Base-by-base conservation (phyloP, 1,140 invertebrate species). In the Hermatobates lingyangjiaoensis region DNA sequence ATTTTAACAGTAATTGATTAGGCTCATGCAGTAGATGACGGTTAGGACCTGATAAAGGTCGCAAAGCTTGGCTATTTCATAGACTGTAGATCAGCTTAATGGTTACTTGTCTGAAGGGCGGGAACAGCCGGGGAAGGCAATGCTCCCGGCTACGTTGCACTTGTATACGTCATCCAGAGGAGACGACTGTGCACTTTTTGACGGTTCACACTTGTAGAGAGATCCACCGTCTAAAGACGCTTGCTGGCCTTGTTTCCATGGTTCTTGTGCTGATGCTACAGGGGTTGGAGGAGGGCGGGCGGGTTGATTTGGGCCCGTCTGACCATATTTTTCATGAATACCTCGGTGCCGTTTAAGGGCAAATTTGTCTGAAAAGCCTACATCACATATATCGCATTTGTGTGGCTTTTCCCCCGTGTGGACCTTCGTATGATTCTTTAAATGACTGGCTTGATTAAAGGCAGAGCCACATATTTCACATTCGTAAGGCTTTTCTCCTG, bases 401-500 rank as follows among this genome's bases (percentile, higher is more conserved):
- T 62, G 59, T 15, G 66, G 66, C 49, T 65, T 66, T 52, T 66
- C 66, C 23, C 64, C 66, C 2, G 66, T 64, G 44, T 67, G 65
- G 21, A 67, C 59, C 63, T 86, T 87, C 20, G 81, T 81, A 57
- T 87, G 83, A 66, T 87, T 87, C 63, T 87, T 86, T 24, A 87
- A 67, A 67, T 87, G 83, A n/a, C 83, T 85, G 1, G 83, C 83
- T 67, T 87, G 84, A 64, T 83, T 86, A 59, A 87, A 87, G 24
- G 82, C 81, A 4, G 81, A 84, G 1, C 82, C 81, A 59, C 83
- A 87, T 27, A 81, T 82, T 48, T 83, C 81, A 67, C 84, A 87
- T 56, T 76, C 77, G 60, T 87, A 87, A 10, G 87, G 86, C 64
- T 89, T 88, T 69, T 90, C 86, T 18, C 87, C 87, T 2, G 89